Percentiles rank a stretch among this genome's conserved stretches.
phyloP scores from a whole-genome alignment of 2,113 vertebrate genomes.

The Channa argus region DNA sequence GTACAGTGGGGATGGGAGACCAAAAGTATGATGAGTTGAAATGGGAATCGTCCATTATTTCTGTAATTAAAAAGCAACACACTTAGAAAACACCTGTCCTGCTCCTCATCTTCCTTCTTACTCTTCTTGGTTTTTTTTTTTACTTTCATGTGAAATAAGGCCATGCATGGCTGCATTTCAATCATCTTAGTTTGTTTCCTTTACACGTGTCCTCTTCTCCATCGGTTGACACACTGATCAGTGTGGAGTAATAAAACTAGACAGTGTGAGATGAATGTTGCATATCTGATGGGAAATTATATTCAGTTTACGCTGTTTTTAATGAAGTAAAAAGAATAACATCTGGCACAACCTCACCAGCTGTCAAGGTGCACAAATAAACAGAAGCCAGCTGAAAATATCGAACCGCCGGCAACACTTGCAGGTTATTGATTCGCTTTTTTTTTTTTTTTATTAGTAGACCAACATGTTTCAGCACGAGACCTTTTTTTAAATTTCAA shows the following conservation, averaged over 20 bases:
- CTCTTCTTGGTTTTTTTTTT: neutral
- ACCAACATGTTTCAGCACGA: no score
- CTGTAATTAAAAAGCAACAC: conserved; percentile 88
- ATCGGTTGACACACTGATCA: neutral
- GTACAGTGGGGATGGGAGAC: conserved; percentile 97
- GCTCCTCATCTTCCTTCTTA: conserved; percentile 38
- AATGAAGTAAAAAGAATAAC: no score
- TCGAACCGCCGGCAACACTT: no score
- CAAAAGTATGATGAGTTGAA: conserved; percentile 99
- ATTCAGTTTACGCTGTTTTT: neutral
- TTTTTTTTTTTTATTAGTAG: no score
- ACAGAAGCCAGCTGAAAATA: no score
- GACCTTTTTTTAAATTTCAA: no score
- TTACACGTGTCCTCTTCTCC: conserved; percentile 50
- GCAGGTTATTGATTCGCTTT: no score
- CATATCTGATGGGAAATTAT: neutral
- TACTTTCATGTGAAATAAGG: conserved; percentile 54
- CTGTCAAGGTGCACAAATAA: no score
- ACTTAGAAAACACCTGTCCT: conserved; percentile 81
- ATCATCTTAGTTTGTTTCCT: conserved; percentile 56
- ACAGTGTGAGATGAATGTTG: neutral
- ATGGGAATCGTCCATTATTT: conserved; percentile 99
- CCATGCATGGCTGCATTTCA: conserved; percentile 54
- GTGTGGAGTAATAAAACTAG: neutral
- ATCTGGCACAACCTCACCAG: no score